Conservation (phyloP, 2,797 vertebrate genomes). For the Sciurus vulgaris region DNA sequence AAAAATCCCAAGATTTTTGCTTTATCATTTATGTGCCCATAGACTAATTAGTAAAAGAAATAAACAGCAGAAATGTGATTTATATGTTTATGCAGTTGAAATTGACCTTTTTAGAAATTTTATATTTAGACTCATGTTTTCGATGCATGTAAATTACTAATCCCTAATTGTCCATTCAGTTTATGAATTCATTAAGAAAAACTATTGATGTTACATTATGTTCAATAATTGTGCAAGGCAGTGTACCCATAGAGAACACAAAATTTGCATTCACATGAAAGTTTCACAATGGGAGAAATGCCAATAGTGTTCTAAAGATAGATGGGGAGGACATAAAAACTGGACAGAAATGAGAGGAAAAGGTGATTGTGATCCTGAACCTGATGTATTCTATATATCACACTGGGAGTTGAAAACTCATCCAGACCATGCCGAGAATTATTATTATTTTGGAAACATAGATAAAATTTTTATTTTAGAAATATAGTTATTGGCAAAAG, state of each 20-base stretch:
- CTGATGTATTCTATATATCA: background rate
- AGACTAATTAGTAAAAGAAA: background rate
- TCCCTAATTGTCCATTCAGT: background rate
- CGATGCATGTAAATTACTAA: background rate
- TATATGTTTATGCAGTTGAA: background rate
- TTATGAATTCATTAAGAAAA: conserved; percentile 20
- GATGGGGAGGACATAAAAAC: background rate
- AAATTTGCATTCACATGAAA: background rate
- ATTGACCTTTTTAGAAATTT: background rate
- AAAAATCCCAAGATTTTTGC: background rate
- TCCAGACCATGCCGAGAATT: background rate
- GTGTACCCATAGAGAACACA: background rate
- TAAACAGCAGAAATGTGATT: background rate
- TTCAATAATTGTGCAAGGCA: background rate
- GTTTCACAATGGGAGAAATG: background rate
- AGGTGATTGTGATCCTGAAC: background rate
- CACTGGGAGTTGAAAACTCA: background rate
- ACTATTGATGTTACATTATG: background rate
- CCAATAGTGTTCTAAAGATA: background rate
- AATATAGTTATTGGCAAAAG: background rate
- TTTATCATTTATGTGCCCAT: background rate
- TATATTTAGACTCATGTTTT: background rate
- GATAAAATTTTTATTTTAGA: background rate
- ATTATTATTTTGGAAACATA: background rate
- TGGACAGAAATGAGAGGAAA: background rate